A percentile compares a stretch with the other conserved stretches of the same genome.
phyloP scores from a whole-genome alignment of 2,113 vertebrate genomes.

The Rhizomys pruinosus region DNA sequence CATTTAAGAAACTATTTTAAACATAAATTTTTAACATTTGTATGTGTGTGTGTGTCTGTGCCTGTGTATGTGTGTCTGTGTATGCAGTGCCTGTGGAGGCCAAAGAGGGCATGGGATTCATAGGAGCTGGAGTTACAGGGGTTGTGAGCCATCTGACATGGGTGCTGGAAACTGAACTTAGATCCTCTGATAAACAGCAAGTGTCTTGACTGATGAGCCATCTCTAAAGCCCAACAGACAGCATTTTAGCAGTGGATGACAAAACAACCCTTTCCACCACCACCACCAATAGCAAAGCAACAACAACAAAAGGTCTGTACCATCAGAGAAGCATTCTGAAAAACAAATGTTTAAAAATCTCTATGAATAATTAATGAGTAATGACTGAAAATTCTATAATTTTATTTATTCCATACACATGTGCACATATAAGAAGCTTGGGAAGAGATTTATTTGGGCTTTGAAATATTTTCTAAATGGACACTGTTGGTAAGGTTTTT shows the following conservation, averaged over 20 bases:
- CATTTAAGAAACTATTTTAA: neutral
- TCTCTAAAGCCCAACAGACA: neutral
- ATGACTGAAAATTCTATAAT: conserved; percentile 42
- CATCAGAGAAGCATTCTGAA: conserved; percentile 41
- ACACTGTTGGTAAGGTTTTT: neutral
- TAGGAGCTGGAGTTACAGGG: neutral
- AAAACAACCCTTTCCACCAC: neutral
- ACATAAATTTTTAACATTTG: neutral
- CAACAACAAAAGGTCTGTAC: neutral
- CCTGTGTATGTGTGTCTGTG: no score
- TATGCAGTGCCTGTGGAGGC: neutral
- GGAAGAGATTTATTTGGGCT: conserved; percentile 11
- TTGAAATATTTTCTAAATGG: conserved; percentile 34
- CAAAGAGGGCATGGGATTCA: neutral
- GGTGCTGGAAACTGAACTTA: neutral
- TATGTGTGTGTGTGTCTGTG: neutral
- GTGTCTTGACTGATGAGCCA: neutral
- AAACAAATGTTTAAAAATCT: conserved; percentile 55
- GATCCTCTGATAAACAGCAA: neutral
- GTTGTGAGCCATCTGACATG: neutral
- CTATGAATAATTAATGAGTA: conserved; percentile 60
- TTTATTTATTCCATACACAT: conserved; percentile 54
- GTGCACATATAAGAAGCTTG: conserved; percentile 30
- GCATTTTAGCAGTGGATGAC: conserved; percentile 46
- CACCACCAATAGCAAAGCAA: neutral